Evolutionary conservation across 92 coral and sea anemone species (phyloP).

Genomic region (Paragorgia papillata): DNA sequence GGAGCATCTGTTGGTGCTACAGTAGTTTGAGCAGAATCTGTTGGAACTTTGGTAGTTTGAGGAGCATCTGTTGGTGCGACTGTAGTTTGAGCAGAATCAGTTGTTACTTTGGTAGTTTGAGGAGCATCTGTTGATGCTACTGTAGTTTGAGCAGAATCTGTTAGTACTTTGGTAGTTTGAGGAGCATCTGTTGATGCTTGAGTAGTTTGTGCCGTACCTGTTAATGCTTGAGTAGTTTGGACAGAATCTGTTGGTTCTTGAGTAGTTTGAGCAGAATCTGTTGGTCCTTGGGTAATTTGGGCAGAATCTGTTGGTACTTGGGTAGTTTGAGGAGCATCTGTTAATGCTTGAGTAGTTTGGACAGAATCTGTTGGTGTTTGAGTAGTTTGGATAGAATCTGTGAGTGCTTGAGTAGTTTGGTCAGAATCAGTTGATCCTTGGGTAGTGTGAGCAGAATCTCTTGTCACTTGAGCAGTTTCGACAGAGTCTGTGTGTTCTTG

Average conservation of each 20-base stretch:
- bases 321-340: not conserved
- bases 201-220: conserved; percentile 5
- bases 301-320: not conserved
- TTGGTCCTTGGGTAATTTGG: not conserved
- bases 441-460: conserved; percentile 1
- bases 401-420: conserved; percentile 5
- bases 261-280: conserved; percentile 10
- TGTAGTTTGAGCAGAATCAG: conserved; percentile 18
- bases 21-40: conserved; percentile 14
- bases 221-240: conserved; percentile 4
- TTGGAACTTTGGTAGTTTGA: not conserved
- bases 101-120: not conserved
- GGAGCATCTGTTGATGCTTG: conserved; percentile 12
- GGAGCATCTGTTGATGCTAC: conserved; percentile 5
- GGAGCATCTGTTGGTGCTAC: not conserved
- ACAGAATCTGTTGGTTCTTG: conserved; percentile 12
- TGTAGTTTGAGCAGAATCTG: conserved; percentile 4
- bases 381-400: not conserved
- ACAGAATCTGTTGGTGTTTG: conserved; percentile 6
- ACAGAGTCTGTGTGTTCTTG: conserved; percentile 1
- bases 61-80: conserved; percentile 5
- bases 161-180: too few species aligned
- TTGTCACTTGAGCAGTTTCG: conserved; percentile 13
- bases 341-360: conserved; percentile 7
- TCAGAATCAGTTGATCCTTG: conserved; percentile 1